phyloP scores from a whole-genome alignment of 2,888 invertebrate genomes.

The Acanthosepion esculentum region DNA sequence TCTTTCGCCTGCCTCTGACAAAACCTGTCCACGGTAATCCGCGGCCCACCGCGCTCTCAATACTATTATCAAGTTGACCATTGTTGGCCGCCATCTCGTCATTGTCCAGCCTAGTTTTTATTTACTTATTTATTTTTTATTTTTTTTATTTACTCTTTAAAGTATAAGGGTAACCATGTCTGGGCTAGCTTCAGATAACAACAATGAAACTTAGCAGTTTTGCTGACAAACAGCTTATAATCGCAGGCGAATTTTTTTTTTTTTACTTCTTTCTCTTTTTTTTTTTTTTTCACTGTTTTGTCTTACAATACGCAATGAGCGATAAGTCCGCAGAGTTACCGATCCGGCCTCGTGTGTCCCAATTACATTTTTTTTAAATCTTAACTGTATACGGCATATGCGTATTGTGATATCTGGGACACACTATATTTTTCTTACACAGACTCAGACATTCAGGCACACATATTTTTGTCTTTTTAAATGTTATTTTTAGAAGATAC shows the following conservation, averaged over 20 bases:
- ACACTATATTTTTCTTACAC: too few species aligned
- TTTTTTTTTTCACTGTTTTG: background rate
- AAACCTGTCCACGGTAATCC: conserved; percentile 33
- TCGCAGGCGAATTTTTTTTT: background rate
- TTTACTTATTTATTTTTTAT: background rate
- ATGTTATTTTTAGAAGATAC: too few species aligned
- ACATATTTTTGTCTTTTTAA: too few species aligned
- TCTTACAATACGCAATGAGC: background rate
- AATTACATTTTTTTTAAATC: background rate
- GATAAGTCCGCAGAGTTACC: too few species aligned
- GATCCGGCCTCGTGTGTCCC: background rate
- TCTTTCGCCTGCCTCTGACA: background rate
- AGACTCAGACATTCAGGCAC: too few species aligned
- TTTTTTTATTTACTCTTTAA: background rate
- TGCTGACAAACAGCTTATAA: background rate
- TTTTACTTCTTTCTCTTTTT: background rate
- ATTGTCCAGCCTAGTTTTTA: background rate
- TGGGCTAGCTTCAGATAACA: background rate
- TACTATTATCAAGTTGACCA: background rate
- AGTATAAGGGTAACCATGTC: background rate
- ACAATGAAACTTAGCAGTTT: background rate
- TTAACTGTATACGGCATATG: background rate
- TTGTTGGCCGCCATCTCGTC: background rate
- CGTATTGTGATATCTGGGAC: background rate
- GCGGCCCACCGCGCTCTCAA: background rate